These are phyloP conservation scores for Mirounga angustirostris DNA, from an alignment of 2,113 vertebrate species.

Conservation along the genomic window DNA sequence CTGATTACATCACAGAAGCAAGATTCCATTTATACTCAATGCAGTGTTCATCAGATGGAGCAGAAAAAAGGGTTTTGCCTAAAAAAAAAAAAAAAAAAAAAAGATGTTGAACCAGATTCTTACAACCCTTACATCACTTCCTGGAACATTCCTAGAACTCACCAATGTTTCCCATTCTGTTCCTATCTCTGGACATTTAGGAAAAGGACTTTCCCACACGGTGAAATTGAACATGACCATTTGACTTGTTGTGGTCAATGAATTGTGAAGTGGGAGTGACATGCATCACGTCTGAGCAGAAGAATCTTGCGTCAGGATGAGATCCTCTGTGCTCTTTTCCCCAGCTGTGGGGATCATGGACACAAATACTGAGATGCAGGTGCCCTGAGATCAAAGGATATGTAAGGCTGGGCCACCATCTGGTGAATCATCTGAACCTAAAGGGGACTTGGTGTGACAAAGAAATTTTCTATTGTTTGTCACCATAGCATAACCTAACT, in stretches of 20 bases:
- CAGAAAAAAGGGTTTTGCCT: not conserved
- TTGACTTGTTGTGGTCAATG: not conserved
- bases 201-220: not conserved
- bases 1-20: not conserved
- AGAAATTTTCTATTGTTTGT: not conserved
- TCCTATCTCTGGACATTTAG: not conserved
- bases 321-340: not conserved
- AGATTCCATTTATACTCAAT: not conserved
- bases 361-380: not conserved
- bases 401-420: not conserved
- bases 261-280: not conserved
- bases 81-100: not conserved
- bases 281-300: not conserved
- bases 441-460: not conserved
- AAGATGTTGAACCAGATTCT: not conserved
- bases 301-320: not conserved
- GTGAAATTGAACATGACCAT: not conserved
- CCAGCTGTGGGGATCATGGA: not conserved
- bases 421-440: not conserved
- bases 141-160: not conserved
- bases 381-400: not conserved
- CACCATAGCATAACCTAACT: not conserved
- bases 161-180: not conserved
- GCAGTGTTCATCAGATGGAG: not conserved
- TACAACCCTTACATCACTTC: not conserved